These are phyloP conservation scores for Labeo rohita DNA, from an alignment of 2,113 vertebrate genomes.

Conservation along the genomic window DNA sequence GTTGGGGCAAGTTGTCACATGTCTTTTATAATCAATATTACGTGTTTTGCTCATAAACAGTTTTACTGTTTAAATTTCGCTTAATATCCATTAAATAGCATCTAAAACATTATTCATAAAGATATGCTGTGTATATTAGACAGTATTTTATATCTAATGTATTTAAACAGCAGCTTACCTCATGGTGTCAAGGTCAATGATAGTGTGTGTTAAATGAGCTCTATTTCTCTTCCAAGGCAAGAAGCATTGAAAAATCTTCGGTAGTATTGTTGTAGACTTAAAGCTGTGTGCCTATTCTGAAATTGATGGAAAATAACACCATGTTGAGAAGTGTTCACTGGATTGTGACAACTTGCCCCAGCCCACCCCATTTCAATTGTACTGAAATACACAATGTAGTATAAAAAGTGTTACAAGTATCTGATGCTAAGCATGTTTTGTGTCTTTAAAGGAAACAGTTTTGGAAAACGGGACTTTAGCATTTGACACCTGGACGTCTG, in stretches of 20 bases:
- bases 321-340: background rate
- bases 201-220: background rate
- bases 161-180: conserved; percentile 5
- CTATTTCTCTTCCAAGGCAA: background rate
- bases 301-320: background rate
- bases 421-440: background rate
- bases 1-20: background rate
- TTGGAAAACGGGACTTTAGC: conserved; percentile 86
- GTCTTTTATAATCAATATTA: background rate
- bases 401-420: background rate
- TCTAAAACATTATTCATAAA: background rate
- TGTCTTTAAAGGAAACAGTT: conserved; percentile 81
- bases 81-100: background rate
- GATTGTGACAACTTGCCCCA: background rate
- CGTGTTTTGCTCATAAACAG: background rate
- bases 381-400: background rate
- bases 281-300: background rate
- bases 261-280: background rate
- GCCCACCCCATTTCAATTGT: background rate
- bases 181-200: conserved; percentile 21
- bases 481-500: conserved; percentile 83
- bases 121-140: background rate
- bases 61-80: background rate
- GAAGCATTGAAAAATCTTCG: background rate
- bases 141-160: background rate